Conservation (phyloP, 2,113 vertebrate genomes). For the Prionailurus bengalensis region DNA sequence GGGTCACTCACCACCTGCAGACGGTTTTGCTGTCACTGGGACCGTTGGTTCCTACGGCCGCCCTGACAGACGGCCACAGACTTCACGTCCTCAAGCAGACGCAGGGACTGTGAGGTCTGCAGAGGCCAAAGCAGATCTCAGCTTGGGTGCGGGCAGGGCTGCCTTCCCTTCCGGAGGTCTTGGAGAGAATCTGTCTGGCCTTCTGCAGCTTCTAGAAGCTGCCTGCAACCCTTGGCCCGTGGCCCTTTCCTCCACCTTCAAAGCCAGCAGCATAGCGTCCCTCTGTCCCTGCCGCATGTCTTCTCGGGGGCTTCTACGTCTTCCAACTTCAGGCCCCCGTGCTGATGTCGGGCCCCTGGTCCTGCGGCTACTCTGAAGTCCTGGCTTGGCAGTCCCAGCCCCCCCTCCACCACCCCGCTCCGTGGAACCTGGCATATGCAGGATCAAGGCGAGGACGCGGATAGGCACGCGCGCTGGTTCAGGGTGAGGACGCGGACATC, state of each 20-base stretch:
- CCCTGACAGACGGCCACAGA: background rate
- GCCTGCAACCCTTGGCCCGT: accelerated
- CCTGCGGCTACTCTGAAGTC: no score
- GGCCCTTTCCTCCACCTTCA: background rate
- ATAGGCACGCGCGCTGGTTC: background rate
- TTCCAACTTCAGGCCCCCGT: background rate
- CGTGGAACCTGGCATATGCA: accelerated
- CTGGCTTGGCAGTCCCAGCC: no score
- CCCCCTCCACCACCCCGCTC: background rate
- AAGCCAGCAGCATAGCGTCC: accelerated
- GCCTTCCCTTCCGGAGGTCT: background rate
- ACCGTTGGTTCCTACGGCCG: background rate
- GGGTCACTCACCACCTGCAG: background rate
- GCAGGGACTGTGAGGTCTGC: accelerated
- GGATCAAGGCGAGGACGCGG: no score
- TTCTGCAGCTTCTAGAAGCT: background rate
- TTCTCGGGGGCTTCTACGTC: background rate
- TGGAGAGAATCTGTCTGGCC: background rate
- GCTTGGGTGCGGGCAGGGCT: background rate
- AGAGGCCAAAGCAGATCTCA: accelerated
- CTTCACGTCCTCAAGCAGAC: background rate
- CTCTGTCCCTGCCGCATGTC: background rate
- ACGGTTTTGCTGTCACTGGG: no score
- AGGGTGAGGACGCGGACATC: background rate
- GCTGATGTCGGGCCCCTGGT: background rate